Conservation (phyloP, 2,113 vertebrate species). For the Rhinichthys klamathensis region DNA sequence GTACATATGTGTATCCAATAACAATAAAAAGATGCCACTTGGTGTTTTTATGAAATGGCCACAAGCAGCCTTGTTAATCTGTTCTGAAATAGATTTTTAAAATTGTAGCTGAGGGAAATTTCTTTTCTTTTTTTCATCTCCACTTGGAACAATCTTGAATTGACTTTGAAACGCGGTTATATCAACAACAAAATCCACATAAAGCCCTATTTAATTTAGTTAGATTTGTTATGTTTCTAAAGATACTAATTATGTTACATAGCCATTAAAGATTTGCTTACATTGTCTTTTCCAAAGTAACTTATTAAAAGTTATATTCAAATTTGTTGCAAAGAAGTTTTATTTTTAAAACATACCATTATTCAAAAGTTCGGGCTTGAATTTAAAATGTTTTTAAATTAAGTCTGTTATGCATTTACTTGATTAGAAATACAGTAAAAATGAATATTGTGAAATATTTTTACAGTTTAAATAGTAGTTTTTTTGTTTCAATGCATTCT, state of each 20-base stretch:
- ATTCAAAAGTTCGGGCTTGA: too few relatives aligned
- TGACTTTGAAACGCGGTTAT: neutral
- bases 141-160: neutral
- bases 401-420: neutral
- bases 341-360: neutral
- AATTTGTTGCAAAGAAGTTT: neutral
- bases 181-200: neutral
- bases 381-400: neutral
- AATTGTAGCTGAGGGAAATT: neutral
- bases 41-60: conserved; percentile 3
- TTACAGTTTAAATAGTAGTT: neutral
- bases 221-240: neutral
- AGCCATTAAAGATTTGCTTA: neutral
- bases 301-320: neutral
- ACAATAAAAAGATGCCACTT: neutral
- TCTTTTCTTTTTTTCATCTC: neutral
- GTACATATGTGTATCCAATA: neutral
- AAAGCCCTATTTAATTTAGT: neutral
- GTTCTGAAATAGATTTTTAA: neutral
- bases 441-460: neutral
- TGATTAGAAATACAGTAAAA: neutral
- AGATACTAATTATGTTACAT: neutral
- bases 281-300: neutral
- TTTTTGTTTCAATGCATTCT: neutral
- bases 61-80: neutral